Evolutionary conservation across 2,888 invertebrate species (phyloP).

Genomic region (Nemapogon koenigi): DNA sequence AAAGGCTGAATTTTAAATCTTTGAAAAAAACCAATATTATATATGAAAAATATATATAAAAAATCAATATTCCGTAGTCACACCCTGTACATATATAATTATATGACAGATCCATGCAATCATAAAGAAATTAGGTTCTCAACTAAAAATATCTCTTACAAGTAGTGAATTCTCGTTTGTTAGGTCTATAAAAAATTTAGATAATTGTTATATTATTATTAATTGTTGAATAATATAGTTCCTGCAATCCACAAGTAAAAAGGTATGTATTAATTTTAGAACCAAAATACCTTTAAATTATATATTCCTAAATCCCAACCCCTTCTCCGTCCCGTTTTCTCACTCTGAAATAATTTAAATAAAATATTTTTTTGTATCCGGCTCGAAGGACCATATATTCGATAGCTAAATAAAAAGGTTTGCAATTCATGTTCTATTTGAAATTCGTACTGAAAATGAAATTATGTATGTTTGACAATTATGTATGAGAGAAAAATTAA

Average conservation of each 20-base stretch:
- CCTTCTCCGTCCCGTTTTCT: no score
- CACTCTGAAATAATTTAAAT: no score
- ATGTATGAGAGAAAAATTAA: no score
- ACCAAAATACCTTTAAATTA: no score
- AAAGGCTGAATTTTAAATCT: background rate
- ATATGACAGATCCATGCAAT: conserved; percentile 35
- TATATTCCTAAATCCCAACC: no score
- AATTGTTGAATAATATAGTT: background rate
- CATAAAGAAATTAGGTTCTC: conserved; percentile 51
- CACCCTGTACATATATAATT: conserved; percentile 25
- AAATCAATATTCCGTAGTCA: conserved; percentile 26
- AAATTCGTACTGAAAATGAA: no score
- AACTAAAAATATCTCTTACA: conserved; percentile 55
- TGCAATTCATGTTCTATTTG: no score
- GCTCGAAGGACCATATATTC: no score
- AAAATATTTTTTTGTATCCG: no score
- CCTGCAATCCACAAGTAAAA: background rate
- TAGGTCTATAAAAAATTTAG: conserved; percentile 12
- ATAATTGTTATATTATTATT: background rate
- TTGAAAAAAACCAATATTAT: conserved; percentile 23
- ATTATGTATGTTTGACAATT: no score
- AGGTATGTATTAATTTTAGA: conserved; percentile 4
- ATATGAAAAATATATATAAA: conserved; percentile 51
- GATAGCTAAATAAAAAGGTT: no score
- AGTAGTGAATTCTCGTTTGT: conserved; percentile 33